phyloP scores from a whole-genome alignment of 1,140 invertebrate species.

The Sipha flava region DNA sequence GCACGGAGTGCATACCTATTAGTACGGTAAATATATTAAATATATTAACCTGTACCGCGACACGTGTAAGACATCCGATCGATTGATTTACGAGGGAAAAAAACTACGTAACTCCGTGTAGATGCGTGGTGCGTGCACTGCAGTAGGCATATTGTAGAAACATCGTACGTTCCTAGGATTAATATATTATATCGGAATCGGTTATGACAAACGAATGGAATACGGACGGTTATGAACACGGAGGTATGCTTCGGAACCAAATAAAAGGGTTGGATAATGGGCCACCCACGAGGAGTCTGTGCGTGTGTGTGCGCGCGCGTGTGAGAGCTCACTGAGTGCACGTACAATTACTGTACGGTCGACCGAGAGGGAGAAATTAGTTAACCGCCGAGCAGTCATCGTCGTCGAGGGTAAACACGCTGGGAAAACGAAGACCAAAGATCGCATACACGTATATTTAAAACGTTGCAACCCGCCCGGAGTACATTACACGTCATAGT shows the following conservation, averaged over 20 bases:
- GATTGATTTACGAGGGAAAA: too few species aligned
- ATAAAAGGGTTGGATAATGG: not conserved
- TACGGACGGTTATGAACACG: not conserved
- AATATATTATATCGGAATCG: too few species aligned
- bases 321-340: not conserved
- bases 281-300: not conserved
- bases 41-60: too few species aligned
- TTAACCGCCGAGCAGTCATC: not conserved
- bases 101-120: too few species aligned
- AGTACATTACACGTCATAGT: too few species aligned
- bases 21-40: too few species aligned
- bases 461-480: not conserved
- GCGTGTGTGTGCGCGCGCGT: not conserved
- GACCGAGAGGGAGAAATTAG: slow-evolving; percentile 3
- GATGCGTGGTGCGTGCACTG: too few species aligned
- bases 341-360: not conserved
- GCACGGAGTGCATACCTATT: too few species aligned
- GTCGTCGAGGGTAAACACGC: not conserved
- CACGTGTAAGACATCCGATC: too few species aligned
- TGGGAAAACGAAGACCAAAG: not conserved
- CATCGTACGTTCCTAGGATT: too few species aligned
- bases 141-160: too few species aligned
- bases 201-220: not conserved
- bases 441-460: not conserved
- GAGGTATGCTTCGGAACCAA: too few species aligned